These are phyloP conservation scores for Heterodera filipjevi DNA, from an alignment of 2,888 invertebrate genomes.

Conservation along the genomic window DNA sequence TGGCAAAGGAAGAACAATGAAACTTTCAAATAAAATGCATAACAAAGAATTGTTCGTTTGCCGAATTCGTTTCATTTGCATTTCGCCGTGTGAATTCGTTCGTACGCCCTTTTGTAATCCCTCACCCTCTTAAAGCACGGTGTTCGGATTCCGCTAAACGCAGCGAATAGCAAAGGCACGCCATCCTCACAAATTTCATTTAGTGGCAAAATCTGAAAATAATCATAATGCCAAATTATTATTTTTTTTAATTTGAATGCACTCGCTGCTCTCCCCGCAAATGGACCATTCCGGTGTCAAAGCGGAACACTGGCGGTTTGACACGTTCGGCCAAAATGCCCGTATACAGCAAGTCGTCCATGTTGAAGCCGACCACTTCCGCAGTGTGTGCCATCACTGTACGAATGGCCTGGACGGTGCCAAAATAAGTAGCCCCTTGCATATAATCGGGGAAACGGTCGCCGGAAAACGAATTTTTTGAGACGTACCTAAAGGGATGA, in stretches of 20 bases:
- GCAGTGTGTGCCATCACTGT: constrained; percentile 7
- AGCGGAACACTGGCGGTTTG: background rate
- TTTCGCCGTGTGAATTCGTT: background rate
- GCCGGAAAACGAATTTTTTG: constrained; percentile 13
- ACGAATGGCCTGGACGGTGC: background rate
- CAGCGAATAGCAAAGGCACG: background rate
- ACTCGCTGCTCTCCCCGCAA: background rate
- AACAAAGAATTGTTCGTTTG: no score
- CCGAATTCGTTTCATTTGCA: background rate
- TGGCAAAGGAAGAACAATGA: no score
- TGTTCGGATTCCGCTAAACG: background rate
- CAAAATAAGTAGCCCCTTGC: constrained; percentile 23
- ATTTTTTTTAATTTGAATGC: background rate
- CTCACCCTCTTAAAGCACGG: background rate
- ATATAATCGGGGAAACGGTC: constrained; percentile 5
- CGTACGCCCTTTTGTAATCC: constrained; percentile 3
- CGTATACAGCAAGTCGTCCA: constrained; percentile 26
- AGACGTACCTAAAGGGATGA: constrained; percentile 9
- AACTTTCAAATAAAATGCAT: no score
- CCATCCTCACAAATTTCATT: background rate
- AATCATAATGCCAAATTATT: background rate
- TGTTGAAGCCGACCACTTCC: constrained; percentile 20
- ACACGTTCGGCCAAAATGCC: constrained; percentile 20
- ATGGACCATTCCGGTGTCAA: background rate
- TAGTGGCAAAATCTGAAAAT: background rate